A percentile compares a stretch with the other conserved stretches of the same genome.
phyloP scores from a whole-genome alignment of 2,113 vertebrate species.

The Sula dactylatra region DNA sequence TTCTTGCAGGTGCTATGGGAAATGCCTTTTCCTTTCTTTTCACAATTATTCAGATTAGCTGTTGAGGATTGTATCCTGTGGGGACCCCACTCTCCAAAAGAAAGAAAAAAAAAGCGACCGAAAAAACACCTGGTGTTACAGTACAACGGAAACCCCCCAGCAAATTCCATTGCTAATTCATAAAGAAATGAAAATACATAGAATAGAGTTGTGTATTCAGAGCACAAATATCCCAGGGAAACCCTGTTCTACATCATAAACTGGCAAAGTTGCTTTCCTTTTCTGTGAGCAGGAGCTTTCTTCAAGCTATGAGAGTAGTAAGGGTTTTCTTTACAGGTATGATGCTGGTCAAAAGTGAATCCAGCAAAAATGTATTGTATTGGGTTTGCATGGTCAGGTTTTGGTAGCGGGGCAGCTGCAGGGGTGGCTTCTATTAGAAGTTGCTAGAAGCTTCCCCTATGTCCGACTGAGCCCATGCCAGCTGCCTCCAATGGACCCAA shows the following conservation, averaged over 20 bases:
- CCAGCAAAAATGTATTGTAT: neutral
- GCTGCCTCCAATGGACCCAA: too few relatives aligned
- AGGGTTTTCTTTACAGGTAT: neutral
- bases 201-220: neutral
- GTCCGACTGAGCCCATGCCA: too few relatives aligned
- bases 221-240: neutral
- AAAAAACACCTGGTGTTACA: neutral
- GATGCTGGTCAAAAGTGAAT: neutral
- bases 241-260: neutral
- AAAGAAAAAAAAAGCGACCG: neutral
- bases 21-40: neutral
- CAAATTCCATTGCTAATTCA: neutral
- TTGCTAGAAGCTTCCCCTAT: too few relatives aligned
- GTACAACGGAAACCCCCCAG: neutral
- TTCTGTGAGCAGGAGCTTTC: neutral
- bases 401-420: too few relatives aligned
- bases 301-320: neutral
- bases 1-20: neutral
- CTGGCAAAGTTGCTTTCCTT: neutral
- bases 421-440: too few relatives aligned
- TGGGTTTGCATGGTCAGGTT: neutral
- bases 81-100: neutral
- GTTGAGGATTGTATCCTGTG: neutral
- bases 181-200: neutral
- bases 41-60: neutral